Evolutionary conservation across 1,140 invertebrate species (phyloP), one percentile per base, ranked within the genome.

Genomic region (Cydia splendana): DNA sequence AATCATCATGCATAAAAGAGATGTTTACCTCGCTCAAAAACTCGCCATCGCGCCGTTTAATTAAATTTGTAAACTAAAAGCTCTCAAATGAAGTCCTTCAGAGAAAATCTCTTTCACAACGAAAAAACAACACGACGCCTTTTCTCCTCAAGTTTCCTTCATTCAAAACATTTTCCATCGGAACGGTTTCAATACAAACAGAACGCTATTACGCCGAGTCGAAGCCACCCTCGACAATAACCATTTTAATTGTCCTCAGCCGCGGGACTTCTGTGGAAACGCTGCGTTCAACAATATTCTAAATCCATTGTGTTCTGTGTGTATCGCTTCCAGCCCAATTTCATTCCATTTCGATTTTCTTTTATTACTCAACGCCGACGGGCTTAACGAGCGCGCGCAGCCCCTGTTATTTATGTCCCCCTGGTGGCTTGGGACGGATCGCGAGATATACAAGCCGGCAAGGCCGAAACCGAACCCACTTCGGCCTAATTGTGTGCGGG

Each of bases 291-390:
- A 82, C 84, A 80, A 79, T 86, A 87, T 88, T 91, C 87, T 93
- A 91, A 93, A 91, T 86, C 87, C 86, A 89, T 91, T 90, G 88
- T 88, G 77, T 81, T 87, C 83, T 82, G 82, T 87, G 83, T 91
- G 86, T 91, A 90, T 91, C 87, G 89, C 85, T 88, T 91, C 87
- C 86, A 90, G 86, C 84, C 91, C 91, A 91, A 91, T 93, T 91
- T 93, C 88, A 91, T 93, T 93, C 88, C 89, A 91, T 93, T 93
- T 91, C 91, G 91, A 91, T 93, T 92, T 91, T 93, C 90, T 88
- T 93, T 93, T 93, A 93, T 92, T 91, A 91, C 91, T 91, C 86
- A 88, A 89, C 86, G 90, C 87, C 89, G 85, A 86, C 87, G 84
- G 87, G 90, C 91, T 91, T 93, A 92, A 91, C 89, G 91, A 91